Base-by-base conservation (phyloP, 1,140 invertebrate genomes). In the Cylas formicarius region DNA sequence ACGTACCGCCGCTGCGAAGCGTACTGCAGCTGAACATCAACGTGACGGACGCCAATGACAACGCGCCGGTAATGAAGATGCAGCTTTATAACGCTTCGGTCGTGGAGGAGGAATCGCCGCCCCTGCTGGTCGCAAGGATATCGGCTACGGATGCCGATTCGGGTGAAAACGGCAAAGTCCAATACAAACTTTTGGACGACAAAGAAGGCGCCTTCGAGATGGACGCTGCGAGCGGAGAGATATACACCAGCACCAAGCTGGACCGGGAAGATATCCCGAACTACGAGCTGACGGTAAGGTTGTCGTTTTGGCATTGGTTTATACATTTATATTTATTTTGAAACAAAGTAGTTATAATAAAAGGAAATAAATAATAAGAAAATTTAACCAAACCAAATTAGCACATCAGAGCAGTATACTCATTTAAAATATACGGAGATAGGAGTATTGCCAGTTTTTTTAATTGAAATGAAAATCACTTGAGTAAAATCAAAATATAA, bases 11-110 rank as follows among this genome's bases (percentile, higher is more conserved):
- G 1, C 63, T 93, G 11, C 72, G 84, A 41, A 86, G 80, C 34
- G 84, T 86, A 9, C 72, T 81, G 44, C 75, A 84, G 55, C 62
- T 96, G 4, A 71, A 81, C 27, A 81, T 96, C 14, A 88, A 89
- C 61, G 84, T 97, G 0, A 86, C 84, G 0, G 92, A 96, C 64
- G 78, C 81, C 4, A 97, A 97, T 66, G 91, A 97, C 58, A 94
- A 95, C 68, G 65, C 81, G 0, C 93, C 92, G 1, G 67, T 84
- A 0, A 90, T 95, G 63, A 81, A 85, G 53, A 76, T 76, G 22
- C 62, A 74, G 1, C 69, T 92, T 7, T 97, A 95, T 62, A 88
- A 90, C 55, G 80, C 86, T 2, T 80, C 81, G 2, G 77, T 96
- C 3, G 55, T 81, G 13, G 94, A 97, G 71, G 88, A 94, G 67